Evolutionary conservation across 1,140 invertebrate genomes (phyloP).

Genomic region (Ostrea denselamellosa): DNA sequence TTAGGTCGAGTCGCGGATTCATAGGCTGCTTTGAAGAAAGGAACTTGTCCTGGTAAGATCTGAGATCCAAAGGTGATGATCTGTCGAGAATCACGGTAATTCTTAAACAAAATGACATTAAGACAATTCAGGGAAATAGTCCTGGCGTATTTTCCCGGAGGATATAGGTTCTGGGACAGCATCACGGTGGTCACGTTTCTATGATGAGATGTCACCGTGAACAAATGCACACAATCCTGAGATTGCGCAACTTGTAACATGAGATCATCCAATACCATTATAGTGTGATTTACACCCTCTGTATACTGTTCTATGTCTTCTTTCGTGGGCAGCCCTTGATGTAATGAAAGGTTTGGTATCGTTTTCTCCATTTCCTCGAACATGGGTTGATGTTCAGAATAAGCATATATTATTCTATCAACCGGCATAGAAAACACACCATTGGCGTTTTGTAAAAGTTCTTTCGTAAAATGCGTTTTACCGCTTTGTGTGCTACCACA

Average conservation of each 20-base stretch:
- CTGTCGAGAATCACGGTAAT: conserved; percentile 52
- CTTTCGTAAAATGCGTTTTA: conserved; percentile 45
- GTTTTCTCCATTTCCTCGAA: conserved; percentile 49
- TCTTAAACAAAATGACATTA: conserved; percentile 52
- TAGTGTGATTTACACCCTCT: conserved; percentile 16
- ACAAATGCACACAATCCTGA: conserved; percentile 33
- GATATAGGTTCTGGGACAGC: conserved; percentile 49
- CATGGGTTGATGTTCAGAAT: conserved; percentile 52
- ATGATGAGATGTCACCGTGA: conserved; percentile 41
- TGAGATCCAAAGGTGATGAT: conserved; percentile 52
- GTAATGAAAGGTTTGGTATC: conserved; percentile 43
- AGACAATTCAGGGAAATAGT: conserved; percentile 55
- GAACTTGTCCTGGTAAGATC: conserved; percentile 45
- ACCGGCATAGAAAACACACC: conserved; percentile 40
- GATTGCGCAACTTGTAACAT: conserved; percentile 19
- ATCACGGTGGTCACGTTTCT: conserved; percentile 37
- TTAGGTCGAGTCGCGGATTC: conserved; percentile 32
- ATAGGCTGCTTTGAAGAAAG: conserved; percentile 45
- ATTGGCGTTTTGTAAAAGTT: conserved; percentile 41
- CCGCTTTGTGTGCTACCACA: conserved; percentile 50
- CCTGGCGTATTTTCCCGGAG: conserved; percentile 47
- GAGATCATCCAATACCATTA: conserved; percentile 31
- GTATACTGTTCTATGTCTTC: conserved; percentile 45
- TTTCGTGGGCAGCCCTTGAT: conserved; percentile 44
- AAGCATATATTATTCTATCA: conserved; percentile 47